Base-by-base conservation (phyloP, 2,888 invertebrate genomes). In the Lumbricus terrestris region DNA sequence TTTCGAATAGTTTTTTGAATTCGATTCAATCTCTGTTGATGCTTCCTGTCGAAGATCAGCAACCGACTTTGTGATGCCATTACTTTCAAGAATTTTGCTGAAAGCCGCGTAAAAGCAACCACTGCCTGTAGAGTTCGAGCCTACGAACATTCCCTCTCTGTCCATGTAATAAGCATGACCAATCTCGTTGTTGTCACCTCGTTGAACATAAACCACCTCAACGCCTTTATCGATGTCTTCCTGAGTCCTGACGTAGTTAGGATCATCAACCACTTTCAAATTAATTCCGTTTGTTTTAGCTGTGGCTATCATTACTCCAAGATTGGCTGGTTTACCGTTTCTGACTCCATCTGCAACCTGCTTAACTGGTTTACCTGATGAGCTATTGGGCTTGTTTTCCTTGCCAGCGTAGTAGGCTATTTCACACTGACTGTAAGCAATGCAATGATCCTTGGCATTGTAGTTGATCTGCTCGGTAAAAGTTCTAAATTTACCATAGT, bases 401-500 rank as follows among this genome's bases (percentile, higher is more conserved):
- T 83, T 33, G 34, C 35, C 15, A 35, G 34, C 83, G 35, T 83
- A 83, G 83, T 83, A 35, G 29, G 16, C 29, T 18, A 83, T 83
- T 83, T 83, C 83, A 83, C 83, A 83, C 20, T 83, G 83, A 34
- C 83, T 33, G 35, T 35, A 35, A 20, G 83, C 33, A 83, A 15
- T 83, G 33, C 34, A 34, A 83, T 83, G 35, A 83, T 83, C 83
- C 18, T 23, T 83, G 83, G 83, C 83, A 18, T 83, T 83, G 35
- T 83, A 83, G 35, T 23, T 15, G 35, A 83, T 83, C 29, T 83
- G 83, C 83, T 83, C 34, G 35, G 33, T 16, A 83, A 83, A 83
- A 34, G 83, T 83, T 83, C 83, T 83, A 83, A 83, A 83, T 83
- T 83, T 83, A 34, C 35, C 83, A 23, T 83, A 83, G 83, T 18